Percentiles rank a stretch among this genome's conserved stretches.
Conservation (phyloP, 2,888 invertebrate species). For the Epinotia brunnichana region DNA sequence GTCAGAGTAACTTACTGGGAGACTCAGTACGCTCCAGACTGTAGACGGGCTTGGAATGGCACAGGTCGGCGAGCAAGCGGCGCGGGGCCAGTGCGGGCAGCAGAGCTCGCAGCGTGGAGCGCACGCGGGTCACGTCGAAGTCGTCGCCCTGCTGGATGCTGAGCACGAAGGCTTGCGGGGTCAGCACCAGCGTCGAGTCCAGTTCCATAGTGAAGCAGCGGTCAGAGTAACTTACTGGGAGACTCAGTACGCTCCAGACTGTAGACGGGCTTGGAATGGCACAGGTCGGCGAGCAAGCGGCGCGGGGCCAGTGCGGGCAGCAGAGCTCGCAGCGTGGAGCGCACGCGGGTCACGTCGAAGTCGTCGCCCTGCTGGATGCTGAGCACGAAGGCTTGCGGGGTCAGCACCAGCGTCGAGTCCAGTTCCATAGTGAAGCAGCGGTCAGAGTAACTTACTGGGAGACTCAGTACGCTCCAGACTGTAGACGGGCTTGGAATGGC, state of each 20-base stretch:
- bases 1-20: conserved; percentile 50
- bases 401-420: conserved; percentile 89
- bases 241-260: conserved; percentile 5
- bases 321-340: conserved; percentile 88
- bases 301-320: conserved; percentile 85
- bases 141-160: conserved; percentile 90
- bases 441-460: conserved; percentile 50
- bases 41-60: conserved; percentile 41
- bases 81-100: conserved; percentile 85
- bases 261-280: conserved; percentile 41
- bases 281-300: conserved; percentile 6
- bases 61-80: conserved; percentile 6
- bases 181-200: conserved; percentile 89
- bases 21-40: conserved; percentile 5
- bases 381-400: conserved; percentile 82
- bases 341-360: conserved; percentile 90
- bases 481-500: conserved; percentile 41
- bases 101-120: conserved; percentile 88
- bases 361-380: conserved; percentile 90
- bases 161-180: conserved; percentile 82
- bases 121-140: conserved; percentile 90
- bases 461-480: conserved; percentile 5
- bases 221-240: conserved; percentile 50
- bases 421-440: conserved; percentile 96
- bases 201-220: conserved; percentile 96